These are phyloP conservation scores for Callyntrura sp. DNA, from an alignment of 2,888 invertebrate species.

Conservation along the genomic window DNA sequence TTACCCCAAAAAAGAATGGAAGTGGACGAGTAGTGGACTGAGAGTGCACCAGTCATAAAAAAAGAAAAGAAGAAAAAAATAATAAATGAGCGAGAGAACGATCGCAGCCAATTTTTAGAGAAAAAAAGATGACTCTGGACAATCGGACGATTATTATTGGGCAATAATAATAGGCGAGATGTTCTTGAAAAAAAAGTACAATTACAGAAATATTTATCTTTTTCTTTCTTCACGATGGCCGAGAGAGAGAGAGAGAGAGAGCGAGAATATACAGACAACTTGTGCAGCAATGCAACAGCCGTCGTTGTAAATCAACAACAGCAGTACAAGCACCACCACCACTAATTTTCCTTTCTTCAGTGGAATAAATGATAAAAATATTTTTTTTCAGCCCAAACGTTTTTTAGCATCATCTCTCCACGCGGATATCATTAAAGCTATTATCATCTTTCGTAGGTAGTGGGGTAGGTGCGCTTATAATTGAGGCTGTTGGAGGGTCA, in stretches of 20 bases:
- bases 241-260: neutral
- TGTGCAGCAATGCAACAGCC: neutral
- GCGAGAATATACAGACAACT: neutral
- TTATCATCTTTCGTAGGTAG: neutral
- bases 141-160: conserved; percentile 56
- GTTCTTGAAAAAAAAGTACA: conserved; percentile 53
- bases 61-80: neutral
- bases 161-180: neutral
- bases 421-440: neutral
- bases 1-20: neutral
- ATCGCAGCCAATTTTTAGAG: neutral
- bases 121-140: conserved; percentile 68
- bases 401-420: neutral
- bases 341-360: neutral
- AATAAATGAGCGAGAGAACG: neutral
- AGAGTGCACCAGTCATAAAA: neutral
- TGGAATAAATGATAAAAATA: neutral
- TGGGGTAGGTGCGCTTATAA: neutral
- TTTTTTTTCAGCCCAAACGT: neutral
- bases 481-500: too few species aligned
- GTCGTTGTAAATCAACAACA: conserved; percentile 33
- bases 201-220: conserved; percentile 29
- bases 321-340: neutral
- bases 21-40: neutral
- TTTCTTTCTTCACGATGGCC: neutral